Conservation (phyloP, 2,113 vertebrate genomes). For the Myanophis thanlyinensis region DNA sequence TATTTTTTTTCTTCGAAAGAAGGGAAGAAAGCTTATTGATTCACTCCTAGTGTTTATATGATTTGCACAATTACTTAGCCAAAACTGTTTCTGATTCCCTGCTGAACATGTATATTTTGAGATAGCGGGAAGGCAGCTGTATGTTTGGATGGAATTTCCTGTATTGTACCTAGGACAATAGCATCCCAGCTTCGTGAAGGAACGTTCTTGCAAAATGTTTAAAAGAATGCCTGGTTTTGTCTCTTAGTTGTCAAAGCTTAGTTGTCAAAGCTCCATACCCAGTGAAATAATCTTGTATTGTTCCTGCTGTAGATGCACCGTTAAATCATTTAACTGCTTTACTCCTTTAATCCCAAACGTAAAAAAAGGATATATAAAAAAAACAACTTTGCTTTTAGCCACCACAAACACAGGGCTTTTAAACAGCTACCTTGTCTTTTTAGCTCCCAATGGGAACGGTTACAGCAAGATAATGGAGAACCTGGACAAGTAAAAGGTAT, state of each 20-base stretch:
- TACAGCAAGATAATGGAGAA: conserved; percentile 81
- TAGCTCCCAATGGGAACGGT: conserved; percentile 90
- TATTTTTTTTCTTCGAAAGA: background rate
- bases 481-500: conserved; percentile 86
- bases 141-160: background rate
- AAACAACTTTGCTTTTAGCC: background rate
- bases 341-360: background rate
- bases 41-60: background rate
- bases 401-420: background rate
- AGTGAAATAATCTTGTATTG: background rate
- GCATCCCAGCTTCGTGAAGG: background rate
- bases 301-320: background rate
- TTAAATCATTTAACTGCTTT: background rate
- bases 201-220: background rate
- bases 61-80: background rate
- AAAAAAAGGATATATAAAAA: no score
- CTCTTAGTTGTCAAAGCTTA: background rate
- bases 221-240: background rate
- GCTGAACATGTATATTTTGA: background rate
- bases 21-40: background rate
- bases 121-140: background rate
- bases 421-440: conserved; percentile 37
- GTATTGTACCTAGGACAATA: background rate
- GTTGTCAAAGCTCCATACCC: no score
- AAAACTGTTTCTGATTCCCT: background rate